Percentiles rank a stretch among this genome's conserved stretches.
Evolutionary conservation across 2,113 vertebrate genomes (phyloP).

Genomic region (Himantopus leucocephalus): DNA sequence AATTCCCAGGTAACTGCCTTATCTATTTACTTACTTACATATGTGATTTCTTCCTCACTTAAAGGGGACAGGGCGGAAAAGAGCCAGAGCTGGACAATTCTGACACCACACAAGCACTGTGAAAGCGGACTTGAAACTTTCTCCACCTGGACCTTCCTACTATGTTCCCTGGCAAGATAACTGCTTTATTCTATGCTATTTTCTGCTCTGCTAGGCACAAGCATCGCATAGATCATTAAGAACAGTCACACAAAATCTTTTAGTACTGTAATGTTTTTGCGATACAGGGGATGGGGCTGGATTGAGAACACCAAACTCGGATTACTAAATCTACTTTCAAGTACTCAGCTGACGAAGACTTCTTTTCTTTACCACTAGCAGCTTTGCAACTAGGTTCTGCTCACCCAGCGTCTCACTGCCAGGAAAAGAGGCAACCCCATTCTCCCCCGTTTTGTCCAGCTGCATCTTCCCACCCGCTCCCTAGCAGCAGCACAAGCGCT

Average conservation of each 20-base stretch:
- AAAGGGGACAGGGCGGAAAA: neutral
- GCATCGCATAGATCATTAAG: neutral
- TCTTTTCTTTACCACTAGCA: neutral
- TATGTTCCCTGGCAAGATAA: neutral
- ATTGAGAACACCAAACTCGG: neutral
- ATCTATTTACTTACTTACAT: neutral
- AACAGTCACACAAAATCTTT: neutral
- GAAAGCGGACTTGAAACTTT: neutral
- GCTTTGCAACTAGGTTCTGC: neutral
- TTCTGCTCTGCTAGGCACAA: neutral
- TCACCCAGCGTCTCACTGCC: neutral
- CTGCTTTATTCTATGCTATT: neutral
- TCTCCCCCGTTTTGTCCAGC: neutral
- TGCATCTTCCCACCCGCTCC: neutral
- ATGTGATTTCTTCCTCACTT: neutral
- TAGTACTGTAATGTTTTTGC: fast-evolving
- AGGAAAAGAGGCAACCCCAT: neutral
- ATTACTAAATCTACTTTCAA: neutral
- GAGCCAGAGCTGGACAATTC: neutral
- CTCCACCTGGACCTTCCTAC: neutral
- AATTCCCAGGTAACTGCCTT: neutral
- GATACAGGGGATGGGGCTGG: neutral
- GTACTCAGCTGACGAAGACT: neutral
- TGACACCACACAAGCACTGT: neutral
- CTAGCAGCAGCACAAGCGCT: neutral